A percentile compares a stretch with the other conserved stretches of the same genome.
Evolutionary conservation across 2,888 invertebrate species (phyloP).

Genomic region (Heliconius erato): DNA sequence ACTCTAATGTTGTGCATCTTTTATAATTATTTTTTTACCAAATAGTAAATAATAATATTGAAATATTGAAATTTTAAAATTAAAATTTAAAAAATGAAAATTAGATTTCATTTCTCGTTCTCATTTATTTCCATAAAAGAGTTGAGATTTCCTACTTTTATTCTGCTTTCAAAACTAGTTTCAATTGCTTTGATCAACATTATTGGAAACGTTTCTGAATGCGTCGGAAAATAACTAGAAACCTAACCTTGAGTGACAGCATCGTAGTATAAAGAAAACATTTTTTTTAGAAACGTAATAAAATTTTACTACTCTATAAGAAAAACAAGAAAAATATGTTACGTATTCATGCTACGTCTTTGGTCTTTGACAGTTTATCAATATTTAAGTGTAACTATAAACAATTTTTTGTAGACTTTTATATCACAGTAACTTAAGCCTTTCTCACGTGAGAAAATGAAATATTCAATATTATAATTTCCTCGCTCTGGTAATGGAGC

Average conservation of each 20-base stretch:
- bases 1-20: no score
- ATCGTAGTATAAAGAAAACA: neutral
- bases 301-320: neutral
- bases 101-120: neutral
- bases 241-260: neutral
- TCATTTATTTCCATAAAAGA: slow-evolving; percentile 4
- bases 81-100: neutral
- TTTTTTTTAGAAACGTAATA: neutral
- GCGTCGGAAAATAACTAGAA: slow-evolving; percentile 5
- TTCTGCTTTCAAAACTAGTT: neutral
- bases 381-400: neutral
- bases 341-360: neutral
- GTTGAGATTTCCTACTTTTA: neutral
- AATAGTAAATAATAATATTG: no score
- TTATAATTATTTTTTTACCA: no score
- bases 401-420: no score
- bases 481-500: neutral
- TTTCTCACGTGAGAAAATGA: neutral
- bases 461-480: neutral
- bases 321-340: neutral
- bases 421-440: no score
- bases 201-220: neutral
- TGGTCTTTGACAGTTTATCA: neutral
- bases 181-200: slow-evolving; percentile 17
- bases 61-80: neutral